Base-by-base conservation (phyloP, 2,113 vertebrate species). In the Sprattus sprattus region DNA sequence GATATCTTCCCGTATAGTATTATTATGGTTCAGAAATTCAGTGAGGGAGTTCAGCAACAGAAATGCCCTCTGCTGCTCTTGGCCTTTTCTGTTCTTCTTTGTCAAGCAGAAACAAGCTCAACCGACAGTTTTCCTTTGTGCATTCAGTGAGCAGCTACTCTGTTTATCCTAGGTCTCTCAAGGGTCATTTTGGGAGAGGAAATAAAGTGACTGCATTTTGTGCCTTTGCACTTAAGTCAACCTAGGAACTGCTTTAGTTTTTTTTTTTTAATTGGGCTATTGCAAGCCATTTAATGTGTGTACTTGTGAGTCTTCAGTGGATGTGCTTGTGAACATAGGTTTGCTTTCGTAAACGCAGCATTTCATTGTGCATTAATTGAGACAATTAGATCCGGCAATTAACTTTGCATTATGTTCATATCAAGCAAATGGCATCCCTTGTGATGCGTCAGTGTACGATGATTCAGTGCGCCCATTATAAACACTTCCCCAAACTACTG, bases 361-460 rank as follows among this genome's bases (percentile, higher is more conserved):
- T 39, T 39, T 78, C 32, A 78, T 78, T 78, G 71, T 78, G 71
- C 28, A 78, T 78, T 78, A 78, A 78, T 78, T 78, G 71, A 78
- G 71, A 5, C 71, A 78, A 78, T 78, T 78, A 78, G 71, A 78
- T 78, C 71, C 71, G 39, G 71, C 44, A 78, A 78, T 78, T 78
- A 78, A 78, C 71, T 78, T 39, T 78, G 71, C 71, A 78, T 78
- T 78, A 78, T 78, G 71, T 78, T 78, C 71, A 78, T 78, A 78
- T 78, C 39, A 78, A 39, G 71, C 71, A 78, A 78, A 78, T 78
- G 71, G 71, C 71, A 78, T 78, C 71, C 71, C 71, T 78, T 78
- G 71, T 78, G 71, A 78, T 78, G 71, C 28, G 39, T 13, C 28
- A 78, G 71, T 16, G 71, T 78, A 78, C 25, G 13, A 78, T 78